These are phyloP conservation scores for Parauchenoglanis punctatus DNA, from an alignment of 2,797 vertebrate genomes.

Conservation along the genomic window DNA sequence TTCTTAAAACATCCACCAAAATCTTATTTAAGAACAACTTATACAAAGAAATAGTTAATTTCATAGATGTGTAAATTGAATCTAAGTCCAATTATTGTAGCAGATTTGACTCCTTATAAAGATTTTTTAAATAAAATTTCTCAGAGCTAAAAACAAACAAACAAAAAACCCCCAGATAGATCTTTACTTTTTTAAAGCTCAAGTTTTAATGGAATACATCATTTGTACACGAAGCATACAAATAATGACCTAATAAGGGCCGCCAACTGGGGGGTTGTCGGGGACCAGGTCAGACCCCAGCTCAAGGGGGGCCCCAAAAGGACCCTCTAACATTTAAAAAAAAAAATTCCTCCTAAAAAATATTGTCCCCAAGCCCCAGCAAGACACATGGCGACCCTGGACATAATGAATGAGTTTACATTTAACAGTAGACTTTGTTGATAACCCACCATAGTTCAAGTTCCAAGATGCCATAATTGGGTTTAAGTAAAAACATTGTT, in stretches of 20 bases:
- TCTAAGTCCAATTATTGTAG: not conserved
- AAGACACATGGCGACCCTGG: too few species aligned
- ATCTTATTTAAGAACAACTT: not conserved
- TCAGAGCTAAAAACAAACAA: not conserved
- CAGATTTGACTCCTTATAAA: not conserved
- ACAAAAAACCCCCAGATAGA: not conserved
- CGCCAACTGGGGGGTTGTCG: too few species aligned
- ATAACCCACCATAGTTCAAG: conserved; percentile 4
- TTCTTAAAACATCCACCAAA: not conserved
- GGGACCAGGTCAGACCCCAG: too few species aligned
- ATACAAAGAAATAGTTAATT: not conserved
- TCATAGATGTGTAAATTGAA: not conserved
- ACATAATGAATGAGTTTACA: not conserved
- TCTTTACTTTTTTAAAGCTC: not conserved
- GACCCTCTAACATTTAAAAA: too few species aligned
- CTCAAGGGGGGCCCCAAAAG: too few species aligned
- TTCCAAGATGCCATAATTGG: conserved; percentile 17
- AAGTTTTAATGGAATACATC: conserved; percentile 19
- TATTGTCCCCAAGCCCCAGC: too few species aligned
- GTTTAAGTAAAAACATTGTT: not conserved
- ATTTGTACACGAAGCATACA: conserved; percentile 13
- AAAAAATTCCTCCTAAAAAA: too few species aligned
- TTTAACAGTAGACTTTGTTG: conserved; percentile 14
- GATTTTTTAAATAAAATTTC: not conserved
- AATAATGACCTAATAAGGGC: not conserved